Conservation (phyloP, 2,888 invertebrate species). For the Caenorhabditis plicata region DNA sequence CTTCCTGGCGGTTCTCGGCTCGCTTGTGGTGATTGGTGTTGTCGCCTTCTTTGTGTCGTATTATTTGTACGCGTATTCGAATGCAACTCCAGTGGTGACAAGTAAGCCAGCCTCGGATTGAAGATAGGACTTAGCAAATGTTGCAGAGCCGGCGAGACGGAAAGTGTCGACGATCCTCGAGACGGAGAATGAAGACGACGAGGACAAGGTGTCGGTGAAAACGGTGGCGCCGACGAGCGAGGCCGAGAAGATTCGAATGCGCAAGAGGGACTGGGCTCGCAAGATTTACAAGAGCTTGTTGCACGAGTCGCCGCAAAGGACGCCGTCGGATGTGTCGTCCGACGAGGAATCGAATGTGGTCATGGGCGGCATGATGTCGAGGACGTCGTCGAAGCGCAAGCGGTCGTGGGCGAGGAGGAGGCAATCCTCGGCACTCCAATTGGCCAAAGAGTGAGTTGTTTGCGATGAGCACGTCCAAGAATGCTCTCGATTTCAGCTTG, state of each 20-base stretch:
- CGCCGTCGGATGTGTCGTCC: slow-evolving; percentile 36
- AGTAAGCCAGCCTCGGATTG: slow-evolving; percentile 9
- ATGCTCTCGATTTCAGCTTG: slow-evolving; percentile 21
- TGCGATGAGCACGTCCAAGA: too few species aligned
- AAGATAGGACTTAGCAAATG: too few species aligned
- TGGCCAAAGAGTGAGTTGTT: slow-evolving; percentile 45
- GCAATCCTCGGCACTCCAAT: slow-evolving; percentile 40
- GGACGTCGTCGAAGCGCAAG: slow-evolving; percentile 5
- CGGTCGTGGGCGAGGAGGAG: slow-evolving; percentile 11
- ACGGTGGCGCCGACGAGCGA: background rate
- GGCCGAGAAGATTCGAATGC: slow-evolving; percentile 27
- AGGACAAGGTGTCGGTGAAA: background rate
- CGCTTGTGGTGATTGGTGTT: slow-evolving; percentile 27
- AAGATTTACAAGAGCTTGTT: slow-evolving; percentile 50
- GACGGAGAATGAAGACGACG: slow-evolving; percentile 36
- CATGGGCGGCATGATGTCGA: slow-evolving; percentile 13
- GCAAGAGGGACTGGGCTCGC: slow-evolving; percentile 52
- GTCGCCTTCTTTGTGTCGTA: slow-evolving; percentile 44
- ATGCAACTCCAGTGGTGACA: slow-evolving; percentile 7
- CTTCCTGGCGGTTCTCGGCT: too few species aligned
- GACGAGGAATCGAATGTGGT: slow-evolving; percentile 24
- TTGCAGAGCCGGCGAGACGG: too few species aligned
- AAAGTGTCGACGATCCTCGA: slow-evolving; percentile 42
- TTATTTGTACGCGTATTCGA: slow-evolving; percentile 42
- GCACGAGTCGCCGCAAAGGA: slow-evolving; percentile 27